phyloP scores from a whole-genome alignment of 1,140 invertebrate species.

The Heliconius hewitsoni region DNA sequence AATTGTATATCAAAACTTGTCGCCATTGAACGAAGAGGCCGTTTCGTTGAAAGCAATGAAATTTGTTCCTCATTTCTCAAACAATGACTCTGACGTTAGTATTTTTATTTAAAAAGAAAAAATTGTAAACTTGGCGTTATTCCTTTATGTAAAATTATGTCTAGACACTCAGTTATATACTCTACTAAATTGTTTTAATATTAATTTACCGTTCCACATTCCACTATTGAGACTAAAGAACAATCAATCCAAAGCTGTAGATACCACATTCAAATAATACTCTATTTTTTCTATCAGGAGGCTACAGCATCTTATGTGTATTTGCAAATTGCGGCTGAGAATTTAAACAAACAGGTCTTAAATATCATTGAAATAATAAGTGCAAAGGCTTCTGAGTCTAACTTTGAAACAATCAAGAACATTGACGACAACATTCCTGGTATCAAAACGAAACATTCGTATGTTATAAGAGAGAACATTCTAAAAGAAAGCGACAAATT shows the following conservation, averaged over 20 bases:
- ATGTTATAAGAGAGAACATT: slow-evolving; percentile 16
- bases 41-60: slow-evolving; percentile 18
- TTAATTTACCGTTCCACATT: too few relatives aligned
- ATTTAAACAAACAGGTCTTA: slow-evolving; percentile 16
- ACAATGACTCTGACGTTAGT: slow-evolving; percentile 19
- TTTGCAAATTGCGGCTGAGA: slow-evolving; percentile 26
- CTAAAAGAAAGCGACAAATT: not conserved
- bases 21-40: slow-evolving; percentile 1
- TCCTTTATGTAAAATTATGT: not conserved
- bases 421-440: not conserved
- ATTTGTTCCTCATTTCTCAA: slow-evolving; percentile 20
- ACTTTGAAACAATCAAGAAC: not conserved
- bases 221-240: too few relatives aligned
- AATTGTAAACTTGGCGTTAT: not conserved
- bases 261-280: too few relatives aligned
- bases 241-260: too few relatives aligned
- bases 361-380: slow-evolving; percentile 19
- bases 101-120: not conserved
- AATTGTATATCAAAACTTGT: slow-evolving; percentile 27
- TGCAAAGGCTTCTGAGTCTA: not conserved
- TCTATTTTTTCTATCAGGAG: slow-evolving; percentile 4
- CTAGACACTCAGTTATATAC: not conserved
- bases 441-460: slow-evolving; percentile 10
- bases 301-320: slow-evolving; percentile 7
- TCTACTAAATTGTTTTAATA: not conserved